Percentiles rank a stretch among this genome's conserved stretches.
Evolutionary conservation across 2,888 invertebrate species (phyloP).

Genomic region (Ichneumoninae sp.): DNA sequence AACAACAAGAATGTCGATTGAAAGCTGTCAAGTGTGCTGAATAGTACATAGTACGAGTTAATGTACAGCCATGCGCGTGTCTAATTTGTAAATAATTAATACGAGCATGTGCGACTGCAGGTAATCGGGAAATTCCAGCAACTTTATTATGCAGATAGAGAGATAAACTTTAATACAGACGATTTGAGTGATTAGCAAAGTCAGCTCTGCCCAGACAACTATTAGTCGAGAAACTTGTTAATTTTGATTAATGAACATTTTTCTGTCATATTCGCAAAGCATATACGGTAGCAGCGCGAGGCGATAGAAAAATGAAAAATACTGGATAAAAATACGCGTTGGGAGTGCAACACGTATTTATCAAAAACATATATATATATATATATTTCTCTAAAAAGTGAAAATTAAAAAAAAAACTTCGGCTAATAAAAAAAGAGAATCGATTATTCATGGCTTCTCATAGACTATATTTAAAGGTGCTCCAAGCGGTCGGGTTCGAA

Average conservation of each 20-base stretch:
- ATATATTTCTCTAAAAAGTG: neutral
- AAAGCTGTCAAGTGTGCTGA: neutral
- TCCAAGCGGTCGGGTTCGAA: neutral
- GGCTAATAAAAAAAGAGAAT: neutral
- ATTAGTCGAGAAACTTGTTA: conserved; percentile 11
- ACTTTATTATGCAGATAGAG: neutral
- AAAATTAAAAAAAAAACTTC: neutral
- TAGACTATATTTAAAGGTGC: neutral
- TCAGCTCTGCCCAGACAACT: neutral
- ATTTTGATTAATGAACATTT: conserved; percentile 35
- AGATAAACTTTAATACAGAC: conserved; percentile 7
- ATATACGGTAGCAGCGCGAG: neutral
- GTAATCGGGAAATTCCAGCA: conserved; percentile 6
- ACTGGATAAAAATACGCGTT: neutral
- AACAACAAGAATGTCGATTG: neutral
- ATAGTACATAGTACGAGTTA: neutral
- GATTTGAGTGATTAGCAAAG: conserved; percentile 30
- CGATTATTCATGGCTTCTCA: neutral
- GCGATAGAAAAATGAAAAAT: conserved; percentile 1
- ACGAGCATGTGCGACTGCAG: neutral
- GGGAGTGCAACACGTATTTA: neutral
- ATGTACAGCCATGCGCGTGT: neutral
- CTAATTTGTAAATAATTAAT: neutral
- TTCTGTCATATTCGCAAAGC: neutral
- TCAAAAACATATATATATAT: neutral